These are phyloP conservation scores for Arge pagana DNA, from an alignment of 2,888 invertebrate genomes.

Conservation along the genomic window DNA sequence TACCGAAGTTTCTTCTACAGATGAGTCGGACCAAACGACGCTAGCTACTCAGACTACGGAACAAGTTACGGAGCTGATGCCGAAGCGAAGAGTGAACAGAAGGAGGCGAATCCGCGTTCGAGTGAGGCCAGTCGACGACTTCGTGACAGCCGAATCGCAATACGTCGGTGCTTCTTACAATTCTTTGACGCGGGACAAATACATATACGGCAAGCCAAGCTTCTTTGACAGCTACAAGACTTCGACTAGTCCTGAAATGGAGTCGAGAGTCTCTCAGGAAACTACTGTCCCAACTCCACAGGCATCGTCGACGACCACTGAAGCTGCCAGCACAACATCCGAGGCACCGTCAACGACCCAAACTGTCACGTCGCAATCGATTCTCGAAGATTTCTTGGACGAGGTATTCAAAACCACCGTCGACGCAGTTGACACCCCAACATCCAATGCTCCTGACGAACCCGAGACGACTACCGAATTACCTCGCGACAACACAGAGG, in stretches of 20 bases:
- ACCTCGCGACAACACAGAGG: conserved; percentile 53
- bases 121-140: conserved; percentile 68
- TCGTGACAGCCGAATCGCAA: conserved; percentile 82
- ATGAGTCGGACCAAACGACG: too few relatives aligned
- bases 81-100: conserved; percentile 38
- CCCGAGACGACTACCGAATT: background rate
- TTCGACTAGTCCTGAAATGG: conserved; percentile 17
- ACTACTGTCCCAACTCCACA: background rate
- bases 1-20: too few relatives aligned
- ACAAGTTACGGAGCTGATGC: conserved; percentile 11
- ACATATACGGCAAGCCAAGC: conserved; percentile 31
- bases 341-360: conserved; percentile 16
- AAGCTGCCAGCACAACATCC: conserved; percentile 5
- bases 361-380: conserved; percentile 32
- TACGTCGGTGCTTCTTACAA: conserved; percentile 62
- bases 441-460: conserved; percentile 32
- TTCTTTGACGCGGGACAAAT: conserved; percentile 39
- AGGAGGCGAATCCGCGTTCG: conserved; percentile 78
- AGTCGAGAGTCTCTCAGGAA: conserved; percentile 9
- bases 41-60: too few relatives aligned
- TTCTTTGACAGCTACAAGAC: conserved; percentile 23
- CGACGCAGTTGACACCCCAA: conserved; percentile 26
- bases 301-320: conserved; percentile 8
- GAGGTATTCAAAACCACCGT: conserved; percentile 40
- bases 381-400: conserved; percentile 39